Percentiles rank a stretch among this genome's conserved stretches.
phyloP scores from a whole-genome alignment of 2,888 invertebrate genomes.

The Notodonta dromedarius region DNA sequence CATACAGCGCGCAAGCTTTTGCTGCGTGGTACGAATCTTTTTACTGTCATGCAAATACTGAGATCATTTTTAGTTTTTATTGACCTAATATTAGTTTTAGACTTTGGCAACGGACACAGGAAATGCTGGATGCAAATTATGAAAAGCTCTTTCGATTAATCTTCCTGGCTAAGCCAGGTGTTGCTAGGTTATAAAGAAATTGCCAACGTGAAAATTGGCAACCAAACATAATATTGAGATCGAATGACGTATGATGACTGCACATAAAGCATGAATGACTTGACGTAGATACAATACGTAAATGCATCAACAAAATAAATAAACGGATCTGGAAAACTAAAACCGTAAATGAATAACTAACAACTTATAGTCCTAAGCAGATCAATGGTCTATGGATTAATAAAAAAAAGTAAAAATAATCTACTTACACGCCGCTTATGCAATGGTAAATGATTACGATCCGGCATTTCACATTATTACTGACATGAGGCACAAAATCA shows the following conservation, averaged over 20 bases:
- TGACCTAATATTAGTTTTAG: background rate
- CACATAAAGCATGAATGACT: background rate
- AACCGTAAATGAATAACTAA: background rate
- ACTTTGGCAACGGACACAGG: constrained; percentile 3
- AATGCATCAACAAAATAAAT: background rate
- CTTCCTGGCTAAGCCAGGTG: background rate
- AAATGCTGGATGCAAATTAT: constrained; percentile 5
- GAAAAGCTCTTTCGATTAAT: no score
- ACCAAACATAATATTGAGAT: background rate
- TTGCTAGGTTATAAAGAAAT: background rate
- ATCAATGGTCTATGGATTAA: background rate
- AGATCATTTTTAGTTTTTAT: background rate
- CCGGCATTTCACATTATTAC: constrained; percentile 67
- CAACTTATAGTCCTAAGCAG: no score
- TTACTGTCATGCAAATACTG: background rate
- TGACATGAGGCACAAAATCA: constrained; percentile 30
- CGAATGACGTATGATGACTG: constrained; percentile 6
- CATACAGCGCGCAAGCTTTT: no score
- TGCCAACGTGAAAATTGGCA: background rate
- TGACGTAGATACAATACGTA: background rate
- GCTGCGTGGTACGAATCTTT: no score
- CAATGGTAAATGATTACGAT: constrained; percentile 64
- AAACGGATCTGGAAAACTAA: background rate
- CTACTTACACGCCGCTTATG: constrained; percentile 66
- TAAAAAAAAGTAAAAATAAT: constrained; percentile 4